These are phyloP conservation scores for Etheostoma spectabile DNA, from an alignment of 2,113 vertebrate species.

Conservation along the genomic window DNA sequence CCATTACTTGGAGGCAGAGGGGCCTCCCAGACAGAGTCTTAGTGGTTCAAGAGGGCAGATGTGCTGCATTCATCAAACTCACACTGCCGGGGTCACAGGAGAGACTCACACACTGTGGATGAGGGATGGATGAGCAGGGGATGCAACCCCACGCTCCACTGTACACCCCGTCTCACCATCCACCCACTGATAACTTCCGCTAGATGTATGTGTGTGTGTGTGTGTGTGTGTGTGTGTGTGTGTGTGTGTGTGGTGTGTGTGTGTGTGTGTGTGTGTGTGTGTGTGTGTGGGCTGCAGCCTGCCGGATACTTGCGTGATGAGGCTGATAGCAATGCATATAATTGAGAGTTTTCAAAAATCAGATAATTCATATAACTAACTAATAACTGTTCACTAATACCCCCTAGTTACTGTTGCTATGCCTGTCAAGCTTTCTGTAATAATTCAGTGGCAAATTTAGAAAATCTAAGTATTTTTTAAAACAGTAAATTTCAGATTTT, in stretches of 20 bases:
- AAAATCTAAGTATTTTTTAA: not conserved
- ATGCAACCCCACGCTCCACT: slow-evolving; percentile 74
- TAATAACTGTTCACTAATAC: not conserved
- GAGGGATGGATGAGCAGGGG: slow-evolving; percentile 86
- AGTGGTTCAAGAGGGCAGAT: slow-evolving; percentile 92
- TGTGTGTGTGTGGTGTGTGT: slow-evolving; percentile 7
- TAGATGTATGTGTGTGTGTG: not conserved
- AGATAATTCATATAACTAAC: not conserved
- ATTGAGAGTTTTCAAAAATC: not conserved
- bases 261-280: no score
- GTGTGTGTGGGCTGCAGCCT: not conserved
- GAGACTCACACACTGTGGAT: slow-evolving; percentile 89
- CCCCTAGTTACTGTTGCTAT: not conserved
- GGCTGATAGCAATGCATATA: not conserved
- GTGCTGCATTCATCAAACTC: slow-evolving; percentile 92
- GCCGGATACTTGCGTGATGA: not conserved
- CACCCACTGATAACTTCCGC: slow-evolving; percentile 30
- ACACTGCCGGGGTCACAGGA: slow-evolving; percentile 86
- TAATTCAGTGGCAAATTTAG: not conserved
- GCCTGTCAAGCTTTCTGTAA: not conserved
- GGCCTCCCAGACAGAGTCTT: slow-evolving; percentile 85
- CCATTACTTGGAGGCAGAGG: slow-evolving; percentile 87
- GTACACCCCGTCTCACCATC: slow-evolving; percentile 56
- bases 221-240: slow-evolving; percentile 11
- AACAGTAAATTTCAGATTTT: not conserved